Percentiles rank a stretch among this genome's conserved stretches.
These are phyloP conservation scores for Nectonema munidae DNA, from an alignment of 2,888 invertebrate genomes.

Conservation along the genomic window DNA sequence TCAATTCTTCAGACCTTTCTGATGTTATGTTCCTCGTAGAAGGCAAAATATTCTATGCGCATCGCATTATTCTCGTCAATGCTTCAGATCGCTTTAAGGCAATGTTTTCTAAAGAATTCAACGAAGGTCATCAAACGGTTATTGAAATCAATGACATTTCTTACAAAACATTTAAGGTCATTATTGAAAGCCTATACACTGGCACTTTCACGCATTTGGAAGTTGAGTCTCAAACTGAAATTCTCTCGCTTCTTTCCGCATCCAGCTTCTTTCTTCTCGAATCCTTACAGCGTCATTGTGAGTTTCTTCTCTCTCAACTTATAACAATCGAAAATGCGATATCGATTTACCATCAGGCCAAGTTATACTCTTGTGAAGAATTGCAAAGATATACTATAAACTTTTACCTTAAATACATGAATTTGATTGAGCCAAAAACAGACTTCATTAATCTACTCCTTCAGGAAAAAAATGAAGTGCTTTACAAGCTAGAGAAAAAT, in stretches of 20 bases:
- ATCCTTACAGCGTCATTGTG: constrained; percentile 47
- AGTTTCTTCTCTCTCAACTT: constrained; percentile 38
- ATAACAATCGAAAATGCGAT: constrained; percentile 56
- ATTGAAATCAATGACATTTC: constrained; percentile 63
- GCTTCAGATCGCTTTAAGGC: constrained; percentile 50
- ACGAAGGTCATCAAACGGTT: constrained; percentile 32
- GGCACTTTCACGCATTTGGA: constrained; percentile 47
- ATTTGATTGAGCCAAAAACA: too few relatives aligned
- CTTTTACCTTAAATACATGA: too few relatives aligned
- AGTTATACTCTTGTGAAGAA: too few relatives aligned
- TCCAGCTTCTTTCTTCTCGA: constrained; percentile 63
- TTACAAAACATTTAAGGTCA: constrained; percentile 64
- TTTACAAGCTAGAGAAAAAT: too few relatives aligned
- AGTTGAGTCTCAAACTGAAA: constrained; percentile 42
- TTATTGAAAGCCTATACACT: constrained; percentile 65
- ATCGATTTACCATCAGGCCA: constrained; percentile 63
- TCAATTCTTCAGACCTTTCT: constrained; percentile 62
- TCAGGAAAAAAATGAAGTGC: too few relatives aligned
- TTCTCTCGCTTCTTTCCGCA: constrained; percentile 45
- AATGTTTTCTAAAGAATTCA: constrained; percentile 40
- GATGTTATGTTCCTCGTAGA: constrained; percentile 69
- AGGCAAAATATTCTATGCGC: constrained; percentile 57
- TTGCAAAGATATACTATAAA: too few relatives aligned
- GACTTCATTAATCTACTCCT: too few relatives aligned
- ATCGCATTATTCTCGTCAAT: constrained; percentile 63